Conservation (phyloP, 2,113 vertebrate species). For the Ptyas mucosa region DNA sequence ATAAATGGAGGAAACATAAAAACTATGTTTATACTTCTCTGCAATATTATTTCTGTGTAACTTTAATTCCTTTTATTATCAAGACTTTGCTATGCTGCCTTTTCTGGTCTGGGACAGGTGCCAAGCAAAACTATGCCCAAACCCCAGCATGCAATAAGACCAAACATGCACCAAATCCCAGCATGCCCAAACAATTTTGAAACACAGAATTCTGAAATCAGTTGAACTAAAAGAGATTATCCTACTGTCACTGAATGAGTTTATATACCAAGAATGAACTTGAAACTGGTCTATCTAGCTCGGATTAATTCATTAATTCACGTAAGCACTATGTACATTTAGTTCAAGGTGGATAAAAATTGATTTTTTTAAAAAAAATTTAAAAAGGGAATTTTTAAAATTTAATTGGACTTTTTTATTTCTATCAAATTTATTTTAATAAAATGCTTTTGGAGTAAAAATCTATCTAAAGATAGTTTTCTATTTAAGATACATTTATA, state of each 20-base stretch:
- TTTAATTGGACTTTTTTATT: too few species aligned
- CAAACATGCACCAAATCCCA: neutral
- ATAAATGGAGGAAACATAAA: neutral
- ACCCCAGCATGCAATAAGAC: neutral
- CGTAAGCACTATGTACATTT: neutral
- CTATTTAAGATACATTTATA: too few species aligned
- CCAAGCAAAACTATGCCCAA: neutral
- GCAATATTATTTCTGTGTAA: neutral
- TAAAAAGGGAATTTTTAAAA: too few species aligned
- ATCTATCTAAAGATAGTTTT: too few species aligned
- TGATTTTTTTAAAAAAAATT: too few species aligned
- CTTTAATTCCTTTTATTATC: neutral
- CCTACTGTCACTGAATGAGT: neutral
- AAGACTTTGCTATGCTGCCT: neutral
- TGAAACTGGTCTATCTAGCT: neutral
- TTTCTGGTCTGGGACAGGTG: neutral
- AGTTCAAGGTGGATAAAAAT: neutral
- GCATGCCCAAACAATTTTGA: neutral
- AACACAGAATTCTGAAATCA: neutral
- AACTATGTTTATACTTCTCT: neutral
- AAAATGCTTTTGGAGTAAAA: too few species aligned
- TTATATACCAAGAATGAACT: neutral
- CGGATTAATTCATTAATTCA: too few species aligned
- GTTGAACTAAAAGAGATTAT: neutral
- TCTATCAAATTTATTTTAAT: too few species aligned